Base-by-base conservation (phyloP, 2,797 vertebrate species). In the Cossypha heuglini region DNA sequence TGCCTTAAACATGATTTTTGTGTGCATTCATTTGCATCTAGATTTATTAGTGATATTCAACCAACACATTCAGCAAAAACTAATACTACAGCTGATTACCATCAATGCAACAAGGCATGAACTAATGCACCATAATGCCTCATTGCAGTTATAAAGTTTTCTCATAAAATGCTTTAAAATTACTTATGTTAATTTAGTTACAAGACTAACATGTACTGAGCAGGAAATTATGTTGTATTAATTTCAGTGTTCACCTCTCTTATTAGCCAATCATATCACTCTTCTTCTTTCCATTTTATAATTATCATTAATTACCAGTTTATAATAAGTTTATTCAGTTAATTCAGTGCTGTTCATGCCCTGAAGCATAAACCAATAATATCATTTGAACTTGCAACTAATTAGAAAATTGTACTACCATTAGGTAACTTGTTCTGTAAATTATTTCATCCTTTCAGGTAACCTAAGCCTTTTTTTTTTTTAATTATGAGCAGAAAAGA, bases 321-420 rank as follows among this genome's bases (percentile, higher is more conserved):
- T 97, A 94, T 97, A 98, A 97, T 97, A 95, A 96, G 96, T 97
- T 98, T 98, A 98, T 97, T 98, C 97, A 95, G 94, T 97, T 98
- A 97, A 98, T 94, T 97, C 92, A 96, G 80, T 90, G 76, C 72
- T 93, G 96, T 94, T 96, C 95, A 88, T 96, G 93, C 94, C 97
- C 97, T 93, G 84, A 97, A 96, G 90, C 93, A 90, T 91, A 96
- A 95, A 96, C 90, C 91, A 97, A 95, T 96, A 90, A 88, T 95
- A 96, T 29, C 28, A 94, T 95, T 96, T 93, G 96, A 97, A 97
- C 92, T 81, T 96, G 57, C 17, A 16, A 88, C 84, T 93, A 96
- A 97, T 94, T 97, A 96, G 94, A 97, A 97, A 97, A 94, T 68
- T 57, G 68, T 90, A 96, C 76, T 88, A 74, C 77, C 73, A 63